Base-by-base conservation (phyloP, 1,140 invertebrate species). In the Drosophila prosaltans region DNA sequence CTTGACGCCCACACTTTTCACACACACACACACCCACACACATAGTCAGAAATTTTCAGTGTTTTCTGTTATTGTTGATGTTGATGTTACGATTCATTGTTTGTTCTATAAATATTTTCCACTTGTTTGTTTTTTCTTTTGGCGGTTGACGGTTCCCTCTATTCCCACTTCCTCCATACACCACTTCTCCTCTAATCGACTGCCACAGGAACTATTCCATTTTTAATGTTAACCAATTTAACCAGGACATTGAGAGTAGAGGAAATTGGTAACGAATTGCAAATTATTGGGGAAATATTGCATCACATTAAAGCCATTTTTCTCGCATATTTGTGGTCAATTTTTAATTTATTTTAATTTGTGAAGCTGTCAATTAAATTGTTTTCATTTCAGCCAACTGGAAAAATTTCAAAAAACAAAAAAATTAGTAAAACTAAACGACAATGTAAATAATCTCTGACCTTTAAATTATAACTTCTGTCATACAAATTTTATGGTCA, bases 1-100 rank as follows among this genome's bases (percentile, higher is more conserved):
- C 83, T 79, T 79, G 58, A 69, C 69, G 80, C 75, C 82, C 69
- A 72, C 63, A 77, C 77, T 73, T 5, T 7, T 62, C 40, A 69
- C 28, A 79, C 36, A 61, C 41, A 59, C 21, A 59, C 48, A 63
- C 24, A 61, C 21, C 59, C 36, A 26, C 26, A 41, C 30, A 57
- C 54, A 57, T 21, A 55, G 40, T 10, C 24, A 48, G 24, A 11
- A 7, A 30, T 51, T 51, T 51, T 10, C 45, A 51, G 21, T 51
- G 16, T 51, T 51, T 51, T 51, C 45, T 26, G 2, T 51, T 51
- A 26, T 48, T 48, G 45, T 48, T 51, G 45, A 10, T 51, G 45
- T 51, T 51, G 45, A 51, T 51, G 6, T 51, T 58, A 26, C 54
- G 36, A 60, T 40, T 70, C 41, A 72, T 65, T 71, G 65, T 79